Base-by-base conservation (phyloP, 2,797 vertebrate genomes). In the Menidia menidia region DNA sequence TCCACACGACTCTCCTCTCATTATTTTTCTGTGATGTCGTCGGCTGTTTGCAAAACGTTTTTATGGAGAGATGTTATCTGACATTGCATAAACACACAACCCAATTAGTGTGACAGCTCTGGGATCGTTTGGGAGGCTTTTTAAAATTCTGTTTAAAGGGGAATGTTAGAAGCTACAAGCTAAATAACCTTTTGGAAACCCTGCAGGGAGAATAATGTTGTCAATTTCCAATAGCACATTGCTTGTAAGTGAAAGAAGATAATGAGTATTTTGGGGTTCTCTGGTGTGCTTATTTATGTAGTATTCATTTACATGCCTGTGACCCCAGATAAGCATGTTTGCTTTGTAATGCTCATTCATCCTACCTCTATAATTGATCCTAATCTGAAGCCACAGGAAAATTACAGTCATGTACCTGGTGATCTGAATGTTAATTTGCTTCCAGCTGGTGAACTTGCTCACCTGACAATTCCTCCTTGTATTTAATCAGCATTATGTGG, bases 161-260 rank as follows among this genome's bases (percentile, higher is more conserved):
- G 57, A 82, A 80, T 82, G 62, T 83, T 84, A 39, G 52, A 53
- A 70, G 79, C 64, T 67, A 78, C 47, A 67, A 71, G 70, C 71
- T 65, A 85, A 87, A 85, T 83, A 88, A 89, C 83, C 82, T 88
- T 84, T 80, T 60, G 57, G 77, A 85, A 65, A 78, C 66, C 79
- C 76, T 75, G 74, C 64, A 58, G 89, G 64, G 82, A 84, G 76
- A 90, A 80, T 89, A 86, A 89, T 88, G 62, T 71, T 82, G 78
- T 85, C 73, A 80, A 79, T 87, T 87, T 84, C 71, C 78, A 75
- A 73, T 75, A 68, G 79, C 79, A 84, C 67, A 76, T 80, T 77
- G 73, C 56, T 74, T 54, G 70, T 75, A 70, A 84, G 81, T 84
- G 66, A 71, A 80, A 78, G 81, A 84, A 78, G 81, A 84, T 90